Percentiles rank a stretch among this genome's conserved stretches.
Conservation (phyloP, 1,140 invertebrate genomes). For the Polypedilum pembai region DNA sequence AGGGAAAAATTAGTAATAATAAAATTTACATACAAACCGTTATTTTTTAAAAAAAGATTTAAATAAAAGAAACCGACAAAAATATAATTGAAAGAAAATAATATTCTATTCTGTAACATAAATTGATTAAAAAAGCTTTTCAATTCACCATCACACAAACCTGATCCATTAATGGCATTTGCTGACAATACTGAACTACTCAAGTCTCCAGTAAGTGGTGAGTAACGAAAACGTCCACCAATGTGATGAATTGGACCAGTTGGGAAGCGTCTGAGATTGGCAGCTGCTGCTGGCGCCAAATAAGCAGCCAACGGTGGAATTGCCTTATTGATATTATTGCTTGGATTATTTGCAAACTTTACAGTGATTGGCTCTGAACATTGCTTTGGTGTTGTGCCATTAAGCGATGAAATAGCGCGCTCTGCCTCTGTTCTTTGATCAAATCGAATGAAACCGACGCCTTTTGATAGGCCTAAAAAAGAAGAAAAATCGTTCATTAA, state of each 20-base stretch:
- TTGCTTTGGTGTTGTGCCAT: slow-evolving; percentile 47
- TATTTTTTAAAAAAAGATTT: background rate
- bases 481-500: background rate
- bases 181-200: slow-evolving; percentile 53
- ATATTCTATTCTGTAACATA: too few relatives aligned
- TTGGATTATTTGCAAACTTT: slow-evolving; percentile 48
- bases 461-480: slow-evolving; percentile 44
- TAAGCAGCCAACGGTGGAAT: slow-evolving; percentile 35
- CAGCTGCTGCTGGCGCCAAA: slow-evolving; percentile 38
- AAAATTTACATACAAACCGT: background rate
- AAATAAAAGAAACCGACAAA: too few relatives aligned
- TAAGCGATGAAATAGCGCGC: slow-evolving; percentile 47
- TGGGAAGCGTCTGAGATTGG: slow-evolving; percentile 29
- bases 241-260: slow-evolving; percentile 30
- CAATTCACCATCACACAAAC: slow-evolving; percentile 37
- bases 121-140: too few relatives aligned
- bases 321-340: slow-evolving; percentile 45
- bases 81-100: too few relatives aligned
- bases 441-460: slow-evolving; percentile 49
- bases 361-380: slow-evolving; percentile 47
- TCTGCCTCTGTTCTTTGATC: slow-evolving; percentile 48
- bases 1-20: background rate
- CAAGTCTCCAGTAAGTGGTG: slow-evolving; percentile 81
- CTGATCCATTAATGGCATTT: slow-evolving; percentile 57
- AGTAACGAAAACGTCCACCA: slow-evolving; percentile 49